Evolutionary conservation across 1,140 invertebrate species (phyloP).

Genomic region (Tetramorium parvispinum): DNA sequence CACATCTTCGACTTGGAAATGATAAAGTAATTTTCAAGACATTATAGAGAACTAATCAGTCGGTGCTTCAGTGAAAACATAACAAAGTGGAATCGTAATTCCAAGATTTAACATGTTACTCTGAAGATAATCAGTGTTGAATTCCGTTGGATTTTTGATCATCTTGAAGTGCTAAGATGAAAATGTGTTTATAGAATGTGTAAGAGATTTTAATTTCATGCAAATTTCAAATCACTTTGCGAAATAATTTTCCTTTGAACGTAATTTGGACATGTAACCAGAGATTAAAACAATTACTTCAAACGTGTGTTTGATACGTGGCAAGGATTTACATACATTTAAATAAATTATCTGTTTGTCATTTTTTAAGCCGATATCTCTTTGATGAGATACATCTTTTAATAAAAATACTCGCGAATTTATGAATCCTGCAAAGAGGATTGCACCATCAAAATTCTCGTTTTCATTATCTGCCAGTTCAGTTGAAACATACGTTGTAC

Average conservation of each 20-base stretch:
- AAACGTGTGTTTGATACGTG: too few species aligned
- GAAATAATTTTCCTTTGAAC: neutral
- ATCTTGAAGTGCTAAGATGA: neutral
- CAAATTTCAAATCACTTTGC: neutral
- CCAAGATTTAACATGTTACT: neutral
- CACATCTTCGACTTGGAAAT: neutral
- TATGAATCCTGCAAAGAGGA: neutral
- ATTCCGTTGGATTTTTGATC: neutral
- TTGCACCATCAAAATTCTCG: neutral
- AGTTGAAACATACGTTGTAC: neutral
- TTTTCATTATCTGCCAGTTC: neutral
- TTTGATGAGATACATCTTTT: too few species aligned
- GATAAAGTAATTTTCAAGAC: too few species aligned
- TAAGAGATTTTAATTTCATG: neutral
- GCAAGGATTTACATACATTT: too few species aligned
- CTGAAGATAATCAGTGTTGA: neutral
- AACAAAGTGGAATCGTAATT: neutral
- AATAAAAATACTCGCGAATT: too few species aligned
- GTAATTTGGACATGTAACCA: too few species aligned
- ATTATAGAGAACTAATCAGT: neutral
- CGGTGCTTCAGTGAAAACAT: neutral
- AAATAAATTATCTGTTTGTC: too few species aligned
- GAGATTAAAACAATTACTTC: too few species aligned
- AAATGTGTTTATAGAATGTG: neutral
- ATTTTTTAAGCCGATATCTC: too few species aligned